phyloP scores from a whole-genome alignment of 2,888 invertebrate species.

The Nemotelus pantherinus region DNA sequence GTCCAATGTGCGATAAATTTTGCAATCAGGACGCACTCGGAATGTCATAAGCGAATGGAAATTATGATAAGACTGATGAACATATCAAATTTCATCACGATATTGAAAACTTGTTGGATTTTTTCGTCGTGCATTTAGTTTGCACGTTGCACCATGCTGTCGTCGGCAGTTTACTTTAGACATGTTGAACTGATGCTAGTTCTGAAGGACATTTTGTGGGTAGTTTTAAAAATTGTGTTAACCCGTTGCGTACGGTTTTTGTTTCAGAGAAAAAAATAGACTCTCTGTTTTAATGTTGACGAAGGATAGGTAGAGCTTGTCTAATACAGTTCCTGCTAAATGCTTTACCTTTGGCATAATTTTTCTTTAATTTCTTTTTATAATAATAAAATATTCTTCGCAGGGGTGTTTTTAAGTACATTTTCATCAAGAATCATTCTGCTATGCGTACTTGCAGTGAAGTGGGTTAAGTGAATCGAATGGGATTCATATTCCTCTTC shows the following conservation, averaged over 20 bases:
- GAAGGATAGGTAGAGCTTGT: too few species aligned
- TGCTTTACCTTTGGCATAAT: too few species aligned
- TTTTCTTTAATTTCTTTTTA: too few species aligned
- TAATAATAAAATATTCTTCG: too few species aligned
- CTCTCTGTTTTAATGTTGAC: too few species aligned
- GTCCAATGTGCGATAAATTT: conserved; percentile 45
- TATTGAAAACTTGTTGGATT: conserved; percentile 32
- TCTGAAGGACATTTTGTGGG: conserved; percentile 13
- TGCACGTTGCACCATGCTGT: conserved; percentile 17
- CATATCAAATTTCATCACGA: conserved; percentile 44
- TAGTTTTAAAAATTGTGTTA: background rate
- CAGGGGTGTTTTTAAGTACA: too few species aligned
- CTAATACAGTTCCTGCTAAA: too few species aligned
- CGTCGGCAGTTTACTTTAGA: background rate
- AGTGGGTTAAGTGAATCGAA: too few species aligned
- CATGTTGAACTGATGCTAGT: conserved; percentile 16
- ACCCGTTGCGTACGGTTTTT: conserved; percentile 5
- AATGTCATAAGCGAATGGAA: conserved; percentile 48
- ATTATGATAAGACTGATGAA: conserved; percentile 46
- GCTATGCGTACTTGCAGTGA: too few species aligned
- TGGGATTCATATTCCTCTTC: conserved; percentile 3
- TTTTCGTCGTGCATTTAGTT: conserved; percentile 18
- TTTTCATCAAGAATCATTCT: too few species aligned
- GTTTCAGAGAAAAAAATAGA: background rate
- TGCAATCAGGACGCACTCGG: conserved; percentile 47